These are phyloP conservation scores for Prosopocoilus inquinatus DNA, from an alignment of 2,888 invertebrate species.

Conservation along the genomic window DNA sequence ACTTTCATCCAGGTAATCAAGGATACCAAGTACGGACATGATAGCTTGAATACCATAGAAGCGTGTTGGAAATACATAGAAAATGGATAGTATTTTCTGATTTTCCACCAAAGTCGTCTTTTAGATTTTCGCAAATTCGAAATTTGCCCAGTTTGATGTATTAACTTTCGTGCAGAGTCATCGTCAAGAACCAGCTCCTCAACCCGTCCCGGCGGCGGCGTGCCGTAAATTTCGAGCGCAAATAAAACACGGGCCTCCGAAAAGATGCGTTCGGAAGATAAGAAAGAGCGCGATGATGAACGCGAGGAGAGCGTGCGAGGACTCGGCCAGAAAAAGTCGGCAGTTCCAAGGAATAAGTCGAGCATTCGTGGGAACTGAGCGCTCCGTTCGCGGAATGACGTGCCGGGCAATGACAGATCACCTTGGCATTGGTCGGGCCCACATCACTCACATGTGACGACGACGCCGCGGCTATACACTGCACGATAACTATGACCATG, in stretches of 20 bases:
- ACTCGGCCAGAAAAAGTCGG: constrained; percentile 14
- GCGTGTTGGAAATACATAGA: too few species aligned
- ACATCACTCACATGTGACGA: constrained; percentile 28
- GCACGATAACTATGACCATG: constrained; percentile 31
- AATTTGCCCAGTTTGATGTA: too few species aligned
- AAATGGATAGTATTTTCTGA: too few species aligned
- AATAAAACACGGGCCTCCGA: not conserved
- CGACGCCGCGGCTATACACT: constrained; percentile 8
- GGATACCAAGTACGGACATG: too few species aligned
- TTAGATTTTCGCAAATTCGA: too few species aligned
- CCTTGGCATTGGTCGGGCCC: constrained; percentile 42
- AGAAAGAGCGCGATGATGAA: too few species aligned
- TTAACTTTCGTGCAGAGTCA: too few species aligned
- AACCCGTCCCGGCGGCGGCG: too few species aligned
- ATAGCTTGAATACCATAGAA: too few species aligned
- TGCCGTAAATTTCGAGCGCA: constrained; percentile 5
- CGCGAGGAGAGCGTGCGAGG: not conserved
- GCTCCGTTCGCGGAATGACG: constrained; percentile 39
- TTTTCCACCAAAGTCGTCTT: too few species aligned
- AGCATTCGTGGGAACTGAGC: constrained; percentile 37
- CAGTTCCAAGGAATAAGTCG: constrained; percentile 33
- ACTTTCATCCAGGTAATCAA: too few species aligned
- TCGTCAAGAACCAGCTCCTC: too few species aligned
- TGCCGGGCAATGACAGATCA: constrained; percentile 41
- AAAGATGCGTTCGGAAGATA: not conserved